Conservation (phyloP, 2,113 vertebrate genomes). For the Sander vitreus region DNA sequence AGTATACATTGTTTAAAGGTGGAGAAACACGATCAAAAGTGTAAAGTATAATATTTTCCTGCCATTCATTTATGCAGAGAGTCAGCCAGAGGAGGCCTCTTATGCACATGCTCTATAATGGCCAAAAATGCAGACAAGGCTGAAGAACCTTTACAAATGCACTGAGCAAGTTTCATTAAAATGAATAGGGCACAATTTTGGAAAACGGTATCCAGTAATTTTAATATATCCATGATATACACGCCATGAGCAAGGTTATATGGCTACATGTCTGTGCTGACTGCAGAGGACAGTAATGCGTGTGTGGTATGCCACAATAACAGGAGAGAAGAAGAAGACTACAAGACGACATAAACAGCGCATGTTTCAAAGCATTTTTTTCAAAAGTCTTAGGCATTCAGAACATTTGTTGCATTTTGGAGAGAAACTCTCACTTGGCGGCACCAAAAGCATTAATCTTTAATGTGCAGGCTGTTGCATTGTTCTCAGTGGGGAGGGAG, state of each 20-base stretch:
- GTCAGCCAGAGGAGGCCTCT: not conserved
- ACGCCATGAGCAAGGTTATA: not conserved
- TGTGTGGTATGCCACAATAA: not conserved
- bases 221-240: not conserved
- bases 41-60: not conserved
- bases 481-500: constrained; percentile 35
- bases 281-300: not conserved
- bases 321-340: not conserved
- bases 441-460: constrained; percentile 29
- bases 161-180: not conserved
- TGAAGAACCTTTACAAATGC: not conserved
- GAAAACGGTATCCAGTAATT: not conserved
- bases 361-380: not conserved
- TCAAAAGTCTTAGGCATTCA: not conserved
- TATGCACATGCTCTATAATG: no score
- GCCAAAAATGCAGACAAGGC: not conserved
- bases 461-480: constrained; percentile 45
- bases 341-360: not conserved
- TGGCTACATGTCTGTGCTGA: not conserved
- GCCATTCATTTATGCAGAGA: not conserved
- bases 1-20: not conserved
- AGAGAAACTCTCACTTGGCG: constrained; percentile 4
- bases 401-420: constrained; percentile 6
- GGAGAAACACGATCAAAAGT: not conserved
- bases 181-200: not conserved